These are phyloP conservation scores for Xylocopa sonorina DNA, from an alignment of 1,140 invertebrate species.

Conservation along the genomic window DNA sequence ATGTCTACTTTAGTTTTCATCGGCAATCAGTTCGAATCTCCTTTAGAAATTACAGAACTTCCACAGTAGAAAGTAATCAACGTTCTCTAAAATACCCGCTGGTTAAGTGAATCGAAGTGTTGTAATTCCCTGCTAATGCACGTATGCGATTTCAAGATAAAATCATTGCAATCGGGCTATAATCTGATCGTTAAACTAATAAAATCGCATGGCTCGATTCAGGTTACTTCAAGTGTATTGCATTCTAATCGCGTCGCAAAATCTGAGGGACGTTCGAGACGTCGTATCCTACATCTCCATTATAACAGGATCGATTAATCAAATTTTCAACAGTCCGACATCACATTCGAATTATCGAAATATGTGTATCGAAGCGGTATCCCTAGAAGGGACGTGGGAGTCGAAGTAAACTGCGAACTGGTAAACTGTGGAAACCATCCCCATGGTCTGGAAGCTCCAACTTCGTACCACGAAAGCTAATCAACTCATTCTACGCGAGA, in stretches of 20 bases:
- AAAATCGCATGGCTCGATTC: no score
- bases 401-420: not conserved
- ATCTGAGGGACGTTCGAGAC: no score
- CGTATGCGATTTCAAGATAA: not conserved
- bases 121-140: not conserved
- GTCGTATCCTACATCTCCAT: no score
- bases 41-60: not conserved
- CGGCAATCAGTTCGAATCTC: not conserved
- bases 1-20: no score
- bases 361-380: no score
- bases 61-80: not conserved
- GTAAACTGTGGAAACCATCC: slow-evolving; percentile 9
- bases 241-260: no score
- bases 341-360: no score
- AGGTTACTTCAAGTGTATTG: no score
- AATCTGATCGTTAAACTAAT: no score
- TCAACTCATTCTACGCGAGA: slow-evolving; percentile 24
- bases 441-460: slow-evolving; percentile 1
- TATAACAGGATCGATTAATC: no score
- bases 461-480: slow-evolving; percentile 31
- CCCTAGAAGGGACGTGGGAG: not conserved
- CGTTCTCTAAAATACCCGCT: not conserved
- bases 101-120: not conserved
- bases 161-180: no score
- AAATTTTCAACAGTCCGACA: no score